phyloP scores from a whole-genome alignment of 2,113 vertebrate species.

The Gavialis gangeticus region DNA sequence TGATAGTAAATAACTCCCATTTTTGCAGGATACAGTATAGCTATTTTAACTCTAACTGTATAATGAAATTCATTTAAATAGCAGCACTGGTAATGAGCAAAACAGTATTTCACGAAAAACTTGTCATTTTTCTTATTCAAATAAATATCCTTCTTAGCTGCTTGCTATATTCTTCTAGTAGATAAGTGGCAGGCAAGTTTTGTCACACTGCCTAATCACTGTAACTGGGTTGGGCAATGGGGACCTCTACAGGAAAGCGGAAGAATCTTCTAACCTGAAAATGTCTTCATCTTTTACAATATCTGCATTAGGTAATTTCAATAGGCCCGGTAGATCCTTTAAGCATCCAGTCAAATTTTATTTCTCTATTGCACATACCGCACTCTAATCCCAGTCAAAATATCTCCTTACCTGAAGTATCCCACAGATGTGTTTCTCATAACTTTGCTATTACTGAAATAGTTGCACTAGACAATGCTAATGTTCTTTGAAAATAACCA shows the following conservation, averaged over 20 bases:
- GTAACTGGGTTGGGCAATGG: conserved; percentile 6
- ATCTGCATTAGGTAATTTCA: conserved; percentile 33
- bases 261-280: neutral
- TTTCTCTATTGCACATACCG: conserved; percentile 20
- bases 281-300: neutral
- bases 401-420: neutral
- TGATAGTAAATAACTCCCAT: neutral
- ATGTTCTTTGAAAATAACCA: neutral
- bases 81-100: neutral
- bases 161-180: neutral
- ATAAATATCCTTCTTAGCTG: neutral
- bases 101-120: neutral
- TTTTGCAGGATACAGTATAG: neutral
- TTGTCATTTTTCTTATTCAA: neutral
- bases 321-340: neutral
- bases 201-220: neutral
- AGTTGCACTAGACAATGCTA: neutral
- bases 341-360: neutral
- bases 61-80: neutral
- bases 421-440: neutral
- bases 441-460: neutral
- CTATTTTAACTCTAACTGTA: neutral
- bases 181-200: neutral
- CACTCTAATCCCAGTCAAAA: neutral
- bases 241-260: conserved; percentile 23